A percentile compares a stretch with the other conserved stretches of the same genome.
phyloP scores from a whole-genome alignment of 1,140 invertebrate genomes.

The Euwallacea similis region DNA sequence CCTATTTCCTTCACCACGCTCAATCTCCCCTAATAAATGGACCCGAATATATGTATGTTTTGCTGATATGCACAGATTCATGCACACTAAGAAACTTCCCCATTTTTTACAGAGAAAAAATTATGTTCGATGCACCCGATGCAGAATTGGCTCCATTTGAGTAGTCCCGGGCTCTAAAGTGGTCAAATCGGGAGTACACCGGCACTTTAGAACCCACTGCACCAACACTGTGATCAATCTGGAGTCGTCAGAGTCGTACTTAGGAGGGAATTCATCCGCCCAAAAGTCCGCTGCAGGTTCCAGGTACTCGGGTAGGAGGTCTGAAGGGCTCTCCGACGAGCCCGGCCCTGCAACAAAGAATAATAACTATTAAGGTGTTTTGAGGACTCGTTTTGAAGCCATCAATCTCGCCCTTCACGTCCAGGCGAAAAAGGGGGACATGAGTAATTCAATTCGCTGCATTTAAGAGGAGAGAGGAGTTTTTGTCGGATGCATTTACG shows the following conservation, averaged over 20 bases:
- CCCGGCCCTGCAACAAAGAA: slow-evolving; percentile 30
- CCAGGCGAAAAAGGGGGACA: too few relatives aligned
- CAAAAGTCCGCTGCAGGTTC: slow-evolving; percentile 49
- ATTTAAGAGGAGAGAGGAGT: too few relatives aligned
- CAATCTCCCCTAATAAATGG: background rate
- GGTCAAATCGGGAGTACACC: slow-evolving; percentile 39
- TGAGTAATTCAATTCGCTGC: too few relatives aligned
- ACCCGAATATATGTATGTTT: background rate
- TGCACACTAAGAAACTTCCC: background rate
- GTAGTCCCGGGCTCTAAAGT: slow-evolving; percentile 18
- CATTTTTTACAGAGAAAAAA: background rate
- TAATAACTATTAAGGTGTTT: too few relatives aligned
- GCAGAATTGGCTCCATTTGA: slow-evolving; percentile 44
- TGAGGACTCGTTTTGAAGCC: too few relatives aligned
- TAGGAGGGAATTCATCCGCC: slow-evolving; percentile 42
- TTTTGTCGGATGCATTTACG: too few relatives aligned
- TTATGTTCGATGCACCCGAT: slow-evolving; percentile 50
- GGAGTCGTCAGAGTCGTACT: slow-evolving; percentile 40
- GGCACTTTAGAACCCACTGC: slow-evolving; percentile 52
- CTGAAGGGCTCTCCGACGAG: slow-evolving; percentile 37
- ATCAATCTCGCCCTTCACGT: too few relatives aligned
- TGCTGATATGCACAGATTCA: background rate
- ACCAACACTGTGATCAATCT: slow-evolving; percentile 45
- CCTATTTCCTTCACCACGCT: background rate
- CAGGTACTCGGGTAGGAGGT: slow-evolving; percentile 48